Evolutionary conservation across 35 echinoderm and acorn worm genomes (phyloP).

Genomic region (Heliocidaris erythrogramma): DNA sequence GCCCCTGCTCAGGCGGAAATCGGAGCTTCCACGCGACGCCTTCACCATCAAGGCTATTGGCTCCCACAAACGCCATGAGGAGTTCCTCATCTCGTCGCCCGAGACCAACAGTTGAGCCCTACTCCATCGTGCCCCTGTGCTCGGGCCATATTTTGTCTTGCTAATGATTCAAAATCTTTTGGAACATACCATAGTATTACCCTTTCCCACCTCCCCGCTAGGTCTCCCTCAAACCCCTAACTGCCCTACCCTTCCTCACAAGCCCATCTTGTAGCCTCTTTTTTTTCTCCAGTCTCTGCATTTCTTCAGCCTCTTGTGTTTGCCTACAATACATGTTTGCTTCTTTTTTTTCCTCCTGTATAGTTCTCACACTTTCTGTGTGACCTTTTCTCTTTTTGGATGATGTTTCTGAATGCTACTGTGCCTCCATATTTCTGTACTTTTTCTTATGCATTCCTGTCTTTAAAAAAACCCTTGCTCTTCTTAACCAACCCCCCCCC

Average conservation of each 20-base stretch:
- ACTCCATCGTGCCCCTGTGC: background rate
- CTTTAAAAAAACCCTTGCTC: background rate
- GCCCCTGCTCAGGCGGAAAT: slow-evolving; percentile 86
- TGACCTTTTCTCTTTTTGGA: background rate
- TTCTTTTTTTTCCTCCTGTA: too few species aligned
- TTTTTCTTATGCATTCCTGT: background rate
- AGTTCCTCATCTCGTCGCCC: slow-evolving; percentile 74
- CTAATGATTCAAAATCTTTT: background rate
- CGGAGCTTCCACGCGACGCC: slow-evolving; percentile 90
- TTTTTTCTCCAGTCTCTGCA: background rate
- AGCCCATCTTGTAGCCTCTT: background rate
- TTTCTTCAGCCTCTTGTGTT: background rate
- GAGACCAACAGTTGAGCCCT: slow-evolving; percentile 79
- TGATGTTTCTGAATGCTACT: background rate
- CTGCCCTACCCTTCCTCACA: background rate
- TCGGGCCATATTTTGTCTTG: background rate
- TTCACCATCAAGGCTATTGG: slow-evolving; percentile 64
- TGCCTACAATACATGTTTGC: background rate
- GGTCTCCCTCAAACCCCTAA: background rate
- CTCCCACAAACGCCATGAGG: slow-evolving; percentile 78
- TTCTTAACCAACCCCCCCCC: background rate
- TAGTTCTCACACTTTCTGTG: too few species aligned
- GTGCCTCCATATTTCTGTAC: background rate
- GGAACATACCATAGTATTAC: background rate
- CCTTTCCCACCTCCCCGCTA: background rate